Conservation (phyloP, 2,797 vertebrate species). For the Stomatorhinus walkeri region DNA sequence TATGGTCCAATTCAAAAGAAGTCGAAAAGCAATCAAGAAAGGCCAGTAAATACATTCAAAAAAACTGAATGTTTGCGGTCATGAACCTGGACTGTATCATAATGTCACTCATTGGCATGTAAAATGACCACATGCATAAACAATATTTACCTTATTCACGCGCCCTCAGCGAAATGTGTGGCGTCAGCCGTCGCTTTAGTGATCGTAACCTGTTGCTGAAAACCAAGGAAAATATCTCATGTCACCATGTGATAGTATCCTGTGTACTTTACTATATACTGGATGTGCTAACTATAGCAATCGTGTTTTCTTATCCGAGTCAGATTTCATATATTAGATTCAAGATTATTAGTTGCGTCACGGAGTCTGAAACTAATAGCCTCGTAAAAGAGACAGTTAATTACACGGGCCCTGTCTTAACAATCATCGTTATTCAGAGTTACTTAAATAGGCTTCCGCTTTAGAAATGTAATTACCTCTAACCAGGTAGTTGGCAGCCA, state of each 20-base stretch:
- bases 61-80: not conserved
- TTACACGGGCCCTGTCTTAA: not conserved
- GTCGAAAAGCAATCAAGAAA: not conserved
- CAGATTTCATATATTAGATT: not conserved
- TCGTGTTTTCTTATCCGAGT: not conserved
- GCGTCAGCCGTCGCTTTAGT: not conserved
- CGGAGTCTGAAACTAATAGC: not conserved
- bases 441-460: not conserved
- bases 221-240: not conserved
- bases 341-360: not conserved
- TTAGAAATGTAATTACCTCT: not conserved
- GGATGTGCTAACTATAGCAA: not conserved
- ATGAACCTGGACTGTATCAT: not conserved
- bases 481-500: not conserved
- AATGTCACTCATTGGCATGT: not conserved
- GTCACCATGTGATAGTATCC: not conserved
- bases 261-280: not conserved
- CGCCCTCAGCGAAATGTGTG: not conserved
- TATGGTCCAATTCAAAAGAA: not conserved
- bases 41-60: not conserved
- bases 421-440: not conserved
- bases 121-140: not conserved
- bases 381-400: not conserved
- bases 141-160: not conserved
- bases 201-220: not conserved